Evolutionary conservation across 2,797 vertebrate species (phyloP).

Genomic region (Mionectes olivaceus): DNA sequence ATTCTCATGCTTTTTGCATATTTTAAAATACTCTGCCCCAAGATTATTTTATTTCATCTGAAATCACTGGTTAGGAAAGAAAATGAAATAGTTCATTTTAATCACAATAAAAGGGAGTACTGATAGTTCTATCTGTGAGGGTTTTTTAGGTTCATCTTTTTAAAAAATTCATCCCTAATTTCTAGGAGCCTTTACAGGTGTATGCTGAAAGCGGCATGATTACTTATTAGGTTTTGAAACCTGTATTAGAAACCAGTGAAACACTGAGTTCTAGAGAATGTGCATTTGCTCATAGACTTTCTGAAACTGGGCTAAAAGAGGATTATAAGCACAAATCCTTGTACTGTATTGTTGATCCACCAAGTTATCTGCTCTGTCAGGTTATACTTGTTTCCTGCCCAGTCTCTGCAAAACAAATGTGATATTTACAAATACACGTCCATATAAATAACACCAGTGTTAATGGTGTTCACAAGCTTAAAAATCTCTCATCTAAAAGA

Average conservation of each 20-base stretch:
- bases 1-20: background rate
- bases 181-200: background rate
- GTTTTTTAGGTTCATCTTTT: fast-evolving
- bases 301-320: background rate
- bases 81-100: background rate
- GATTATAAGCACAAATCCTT: background rate
- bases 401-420: background rate
- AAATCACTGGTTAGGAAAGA: background rate
- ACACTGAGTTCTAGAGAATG: background rate
- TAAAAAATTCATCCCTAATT: background rate
- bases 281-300: background rate
- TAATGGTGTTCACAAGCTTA: background rate
- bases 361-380: background rate
- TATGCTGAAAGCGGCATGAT: background rate
- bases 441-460: background rate
- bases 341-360: background rate
- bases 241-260: background rate
- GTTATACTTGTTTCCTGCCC: background rate
- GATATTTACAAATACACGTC: background rate
- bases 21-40: background rate
- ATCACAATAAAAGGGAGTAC: background rate
- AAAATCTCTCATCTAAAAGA: background rate
- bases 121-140: background rate
- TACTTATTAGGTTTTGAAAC: background rate
- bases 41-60: background rate